phyloP scores from a whole-genome alignment of 2,113 vertebrate species.

The Tachycineta bicolor region DNA sequence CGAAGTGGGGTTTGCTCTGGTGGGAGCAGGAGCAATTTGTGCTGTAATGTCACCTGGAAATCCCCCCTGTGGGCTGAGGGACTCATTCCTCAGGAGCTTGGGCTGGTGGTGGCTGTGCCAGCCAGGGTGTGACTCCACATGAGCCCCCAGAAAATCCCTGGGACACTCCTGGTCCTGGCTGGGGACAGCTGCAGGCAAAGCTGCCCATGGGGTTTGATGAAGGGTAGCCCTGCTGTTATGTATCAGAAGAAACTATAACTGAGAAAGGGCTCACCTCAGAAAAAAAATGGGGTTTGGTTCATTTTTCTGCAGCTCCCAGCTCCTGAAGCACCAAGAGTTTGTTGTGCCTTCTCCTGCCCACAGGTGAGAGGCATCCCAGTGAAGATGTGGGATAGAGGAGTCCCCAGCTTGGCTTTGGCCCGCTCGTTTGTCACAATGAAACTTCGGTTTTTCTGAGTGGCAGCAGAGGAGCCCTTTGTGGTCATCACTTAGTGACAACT shows the following conservation, averaged over 20 bases:
- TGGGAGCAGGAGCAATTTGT: not conserved
- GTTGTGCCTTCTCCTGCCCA: not conserved
- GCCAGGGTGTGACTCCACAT: fast-evolving
- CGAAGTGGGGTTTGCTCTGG: not conserved
- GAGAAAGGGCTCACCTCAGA: not conserved
- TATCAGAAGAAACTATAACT: not conserved
- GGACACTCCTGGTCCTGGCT: fast-evolving
- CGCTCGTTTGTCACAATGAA: not conserved
- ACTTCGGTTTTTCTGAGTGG: not conserved
- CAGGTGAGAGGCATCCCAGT: not conserved
- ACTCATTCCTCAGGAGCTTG: not conserved
- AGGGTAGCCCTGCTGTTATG: not conserved
- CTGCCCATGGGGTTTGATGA: not conserved
- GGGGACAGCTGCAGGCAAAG: not conserved
- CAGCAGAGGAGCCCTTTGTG: not conserved
- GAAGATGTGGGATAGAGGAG: not conserved
- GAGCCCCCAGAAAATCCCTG: not conserved
- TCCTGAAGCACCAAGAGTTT: fast-evolving
- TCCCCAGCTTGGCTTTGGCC: not conserved
- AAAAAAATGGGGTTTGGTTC: not conserved
- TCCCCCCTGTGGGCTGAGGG: not conserved
- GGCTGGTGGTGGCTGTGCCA: not conserved
- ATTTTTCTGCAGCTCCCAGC: not conserved
- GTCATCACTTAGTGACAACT: not conserved
- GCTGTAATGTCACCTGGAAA: not conserved